Percentiles rank a stretch among this genome's conserved stretches.
These are phyloP conservation scores for Promerops cafer DNA, from an alignment of 2,113 vertebrate genomes.

Conservation along the genomic window DNA sequence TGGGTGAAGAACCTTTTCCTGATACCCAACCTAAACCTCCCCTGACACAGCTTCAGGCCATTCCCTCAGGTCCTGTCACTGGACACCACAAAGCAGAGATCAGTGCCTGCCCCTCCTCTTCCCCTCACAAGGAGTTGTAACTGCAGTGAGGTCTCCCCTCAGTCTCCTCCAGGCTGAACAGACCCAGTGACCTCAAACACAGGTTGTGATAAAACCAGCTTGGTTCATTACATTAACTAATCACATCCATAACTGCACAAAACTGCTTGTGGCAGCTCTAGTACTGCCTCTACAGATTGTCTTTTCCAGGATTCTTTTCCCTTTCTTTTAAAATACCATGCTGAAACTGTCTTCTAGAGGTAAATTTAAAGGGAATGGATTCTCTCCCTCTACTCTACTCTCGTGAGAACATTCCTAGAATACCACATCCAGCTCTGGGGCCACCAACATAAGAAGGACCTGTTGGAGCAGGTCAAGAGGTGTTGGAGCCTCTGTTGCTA, in stretches of 20 bases:
- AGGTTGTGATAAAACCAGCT: background rate
- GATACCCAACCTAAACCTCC: rapidly evolving
- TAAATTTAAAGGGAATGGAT: background rate
- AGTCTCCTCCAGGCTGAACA: background rate
- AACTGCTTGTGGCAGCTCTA: background rate
- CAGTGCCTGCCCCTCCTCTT: background rate
- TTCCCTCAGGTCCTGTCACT: rapidly evolving
- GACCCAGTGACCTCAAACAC: background rate
- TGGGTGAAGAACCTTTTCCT: background rate
- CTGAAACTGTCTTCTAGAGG: background rate
- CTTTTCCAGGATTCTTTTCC: background rate
- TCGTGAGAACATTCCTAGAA: background rate
- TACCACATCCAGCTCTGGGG: background rate
- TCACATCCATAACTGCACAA: background rate
- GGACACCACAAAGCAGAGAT: background rate
- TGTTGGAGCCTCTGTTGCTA: background rate
- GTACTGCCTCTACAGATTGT: background rate
- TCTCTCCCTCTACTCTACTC: background rate
- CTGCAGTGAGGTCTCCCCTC: background rate
- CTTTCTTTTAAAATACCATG: background rate
- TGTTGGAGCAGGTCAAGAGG: background rate
- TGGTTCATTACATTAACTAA: background rate
- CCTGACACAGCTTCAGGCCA: background rate
- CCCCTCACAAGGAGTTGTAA: rapidly evolving
- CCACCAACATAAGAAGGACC: background rate